Base-by-base conservation (phyloP, 1,140 invertebrate species). In the Scaptomyza graminum region DNA sequence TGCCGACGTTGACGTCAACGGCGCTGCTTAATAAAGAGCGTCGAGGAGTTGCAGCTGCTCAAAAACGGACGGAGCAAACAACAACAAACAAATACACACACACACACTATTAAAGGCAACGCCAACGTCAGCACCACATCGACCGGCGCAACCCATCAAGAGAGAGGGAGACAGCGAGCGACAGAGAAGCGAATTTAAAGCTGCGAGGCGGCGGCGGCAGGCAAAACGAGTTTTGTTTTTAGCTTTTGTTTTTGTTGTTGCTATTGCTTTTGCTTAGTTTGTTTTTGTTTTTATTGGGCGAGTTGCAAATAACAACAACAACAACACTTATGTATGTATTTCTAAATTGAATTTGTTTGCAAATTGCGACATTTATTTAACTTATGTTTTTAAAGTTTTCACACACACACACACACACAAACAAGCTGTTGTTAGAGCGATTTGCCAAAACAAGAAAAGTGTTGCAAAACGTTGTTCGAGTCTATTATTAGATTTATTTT, bases 61-160 rank as follows among this genome's bases (percentile, higher is more conserved):
- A 16, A 16, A 18, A 15, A 8, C 44, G 44, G 16, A 59, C 13
- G n/a, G n/a, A 46, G 39, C 54, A 64, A 71, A 65, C 68, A 71
- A 71, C 59, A 71, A 71, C 47, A 71, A 72, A 72, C 69, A 66
- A 59, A 54, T n/a, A 22, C 13, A 22, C 28, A 43, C 67, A 62
- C 56, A 51, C 54, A 51, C 25, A 62, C 16, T 63, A 22, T 16
- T 12, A 47, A 15, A 37, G n/a, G 62, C 76, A 68, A 57, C 47
- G 55, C 13, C 56, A 51, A 37, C 28, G 62, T 47, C 49, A 60
- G 68, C 67, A 55, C 37, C 71, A 65, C 47, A 62, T 54, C 70
- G 70, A 63, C 75, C 75, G 75, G 75, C 75, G 74, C 75, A 78
- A 74, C 76, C 75, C 67, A 22, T 22, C 44, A 54, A 54, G 3